Evolutionary conservation across 2,113 vertebrate genomes (phyloP), one percentile per base, ranked within the genome.

Genomic region (Lagopus leucura): DNA sequence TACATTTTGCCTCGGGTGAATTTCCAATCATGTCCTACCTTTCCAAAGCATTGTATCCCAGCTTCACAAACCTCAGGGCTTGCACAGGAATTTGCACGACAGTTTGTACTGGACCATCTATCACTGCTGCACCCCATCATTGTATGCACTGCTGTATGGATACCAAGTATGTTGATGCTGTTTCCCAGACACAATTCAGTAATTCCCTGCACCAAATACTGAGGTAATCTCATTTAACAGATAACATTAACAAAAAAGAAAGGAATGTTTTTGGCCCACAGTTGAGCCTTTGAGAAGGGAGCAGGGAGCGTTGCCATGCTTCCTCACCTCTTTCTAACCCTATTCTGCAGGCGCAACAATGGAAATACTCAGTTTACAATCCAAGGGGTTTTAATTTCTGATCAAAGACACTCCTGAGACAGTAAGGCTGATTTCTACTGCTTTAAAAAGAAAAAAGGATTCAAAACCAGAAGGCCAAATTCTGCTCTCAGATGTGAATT

Each of bases 121-220:
- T 24, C 61, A 8, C 42, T 24, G 61, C 60, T 36, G 47, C 60
- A 61, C 20, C 34, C 25, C 10, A 38, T 13, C 3, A 24, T n/a
- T 4, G 19, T 36, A 30, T 1, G 50, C 60, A 76, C 73, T 70
- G 60, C 88, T 27, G 2, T 18, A 43, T 1, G 0, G 28, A 77
- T 85, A 83, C 11, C 21, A 19, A 20, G 7, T 8, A 14, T 0
- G 1, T 5, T 10, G 4, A 17, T 2, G 19, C 30, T 20, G n/a
- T 6, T 78, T 52, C 77, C 57, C 63, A 60, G 70, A 30, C 82
- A 63, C 72, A 6, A 13, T 13, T 69, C 50, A 64, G 3, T 34
- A 52, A 74, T 69, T 79, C 65, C 74, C 88, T 52, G 43, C 72
- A 69, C 57, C 57, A 70, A 5, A 69, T 34, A 21, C 76, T 60